Base-by-base conservation (phyloP, 2,113 vertebrate species). In the Crotalus helleri region DNA sequence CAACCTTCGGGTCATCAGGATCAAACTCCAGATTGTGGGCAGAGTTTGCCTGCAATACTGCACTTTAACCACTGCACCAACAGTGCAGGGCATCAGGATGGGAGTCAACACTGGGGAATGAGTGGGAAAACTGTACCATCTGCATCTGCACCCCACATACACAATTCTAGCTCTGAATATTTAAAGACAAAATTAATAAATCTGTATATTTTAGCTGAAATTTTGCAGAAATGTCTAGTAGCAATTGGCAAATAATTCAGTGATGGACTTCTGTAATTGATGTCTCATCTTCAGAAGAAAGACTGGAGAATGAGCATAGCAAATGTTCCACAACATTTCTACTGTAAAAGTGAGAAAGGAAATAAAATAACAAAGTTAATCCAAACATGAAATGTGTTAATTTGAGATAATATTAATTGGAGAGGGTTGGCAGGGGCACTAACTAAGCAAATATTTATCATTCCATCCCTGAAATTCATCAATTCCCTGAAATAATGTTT, bases 351-450 rank as follows among this genome's bases (percentile, higher is more conserved):
- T 61, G 17, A 46, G 26, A 90, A 26, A 89, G 10, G 2, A 11
- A 23, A 61, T 26, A 61, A 61, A 61, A 26, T 58, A 44, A 13
- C 21, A 61, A 46, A 69, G n/a, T 89, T 12, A 81, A 81, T 44
- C 17, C 9, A 90, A 90, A 29, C 46, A 19, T 49, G 49, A 49
- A 64, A 29, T n/a, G 15, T 46, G 1, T 44, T 49, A n/a, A n/a
- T 44, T 46, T 59, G 44, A 46, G 13, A 29, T 26, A n/a, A 13
- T 39, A 55, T 85, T 91, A 85, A 8, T 95, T 88, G 3, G 44
- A 64, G 59, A 90, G 39, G 44, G 2, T 87, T 91, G n/a, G 81
- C 0, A 0, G 51, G 87, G 2, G 44, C 90, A 0, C 0, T 3
- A 64, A 69, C 33, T 69, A 17, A 12, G 5, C n/a, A 86, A 53